Conservation (phyloP, 2,797 vertebrate species). For the Siniperca scherzeri region DNA sequence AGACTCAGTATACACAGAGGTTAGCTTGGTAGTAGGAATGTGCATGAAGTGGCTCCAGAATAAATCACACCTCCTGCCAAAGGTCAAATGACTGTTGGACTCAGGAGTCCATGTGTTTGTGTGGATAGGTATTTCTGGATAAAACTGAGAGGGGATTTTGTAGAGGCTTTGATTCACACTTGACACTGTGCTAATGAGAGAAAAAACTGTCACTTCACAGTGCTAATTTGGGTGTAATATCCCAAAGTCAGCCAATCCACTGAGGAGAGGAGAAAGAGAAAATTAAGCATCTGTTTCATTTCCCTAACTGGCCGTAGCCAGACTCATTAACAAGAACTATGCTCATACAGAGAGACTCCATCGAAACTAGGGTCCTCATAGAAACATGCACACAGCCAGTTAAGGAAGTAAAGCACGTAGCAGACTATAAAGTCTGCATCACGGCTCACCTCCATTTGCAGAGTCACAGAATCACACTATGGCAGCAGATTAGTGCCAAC, state of each 20-base stretch:
- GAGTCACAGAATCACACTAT: constrained; percentile 40
- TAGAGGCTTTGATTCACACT: constrained; percentile 59
- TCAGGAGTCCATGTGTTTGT: background rate
- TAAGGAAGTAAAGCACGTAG: constrained; percentile 42
- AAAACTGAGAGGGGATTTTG: constrained; percentile 32
- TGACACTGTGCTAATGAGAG: constrained; percentile 71
- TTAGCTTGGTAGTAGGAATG: constrained; percentile 33
- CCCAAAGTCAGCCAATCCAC: constrained; percentile 80
- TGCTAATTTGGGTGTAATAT: constrained; percentile 77
- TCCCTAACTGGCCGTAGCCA: constrained; percentile 77
- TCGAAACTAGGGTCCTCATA: constrained; percentile 42
- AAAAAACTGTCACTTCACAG: constrained; percentile 61
- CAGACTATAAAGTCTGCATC: constrained; percentile 49
- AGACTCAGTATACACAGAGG: constrained; percentile 33
- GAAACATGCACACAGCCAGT: constrained; percentile 58
- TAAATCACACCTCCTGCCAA: constrained; percentile 45
- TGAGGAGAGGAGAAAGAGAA: constrained; percentile 74
- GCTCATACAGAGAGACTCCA: constrained; percentile 65
- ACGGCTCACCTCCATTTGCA: constrained; percentile 45
- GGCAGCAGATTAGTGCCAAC: constrained; percentile 47
- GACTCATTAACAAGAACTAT: constrained; percentile 76
- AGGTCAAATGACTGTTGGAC: constrained; percentile 51
- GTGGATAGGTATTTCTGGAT: constrained; percentile 30
- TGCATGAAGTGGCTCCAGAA: constrained; percentile 41
- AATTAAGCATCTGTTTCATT: constrained; percentile 84